Conservation (phyloP, 2,113 vertebrate genomes). For the Triplophysa dalaica region DNA sequence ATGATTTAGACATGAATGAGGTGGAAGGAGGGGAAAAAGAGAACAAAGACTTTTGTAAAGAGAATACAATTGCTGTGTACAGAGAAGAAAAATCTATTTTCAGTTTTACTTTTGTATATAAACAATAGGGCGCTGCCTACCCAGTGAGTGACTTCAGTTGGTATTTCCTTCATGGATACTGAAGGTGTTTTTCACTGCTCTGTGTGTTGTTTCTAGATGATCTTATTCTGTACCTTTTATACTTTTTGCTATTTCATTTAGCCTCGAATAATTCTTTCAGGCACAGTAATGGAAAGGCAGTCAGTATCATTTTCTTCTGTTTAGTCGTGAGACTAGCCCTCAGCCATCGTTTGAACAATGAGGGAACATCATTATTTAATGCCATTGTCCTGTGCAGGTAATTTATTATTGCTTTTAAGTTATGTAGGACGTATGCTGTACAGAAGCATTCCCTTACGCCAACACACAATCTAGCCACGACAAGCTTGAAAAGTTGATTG, state of each 20-base stretch:
- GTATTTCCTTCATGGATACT: constrained; percentile 87
- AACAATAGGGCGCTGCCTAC: constrained; percentile 91
- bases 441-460: constrained; percentile 79
- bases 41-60: constrained; percentile 77
- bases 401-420: constrained; percentile 79
- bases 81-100: constrained; percentile 99
- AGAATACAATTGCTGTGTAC: constrained; percentile 84
- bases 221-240: constrained; percentile 79
- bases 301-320: constrained; percentile 16
- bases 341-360: constrained; percentile 32
- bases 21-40: constrained; percentile 60
- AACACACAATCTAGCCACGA: constrained; percentile 67
- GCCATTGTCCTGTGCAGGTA: constrained; percentile 74
- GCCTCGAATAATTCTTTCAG: constrained; percentile 48
- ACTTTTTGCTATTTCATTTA: constrained; percentile 77
- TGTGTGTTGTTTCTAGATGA: constrained; percentile 79
- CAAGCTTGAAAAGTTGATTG: constrained; percentile 47
- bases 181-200: constrained; percentile 87
- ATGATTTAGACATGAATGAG: constrained; percentile 35
- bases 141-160: constrained; percentile 87
- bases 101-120: constrained; percentile 99
- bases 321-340: constrained; percentile 31
- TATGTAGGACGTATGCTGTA: constrained; percentile 76
- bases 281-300: constrained; percentile 38
- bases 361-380: constrained; percentile 67